These are phyloP conservation scores for Conus ventricosus DNA, from an alignment of 1,140 invertebrate genomes.

Conservation along the genomic window DNA sequence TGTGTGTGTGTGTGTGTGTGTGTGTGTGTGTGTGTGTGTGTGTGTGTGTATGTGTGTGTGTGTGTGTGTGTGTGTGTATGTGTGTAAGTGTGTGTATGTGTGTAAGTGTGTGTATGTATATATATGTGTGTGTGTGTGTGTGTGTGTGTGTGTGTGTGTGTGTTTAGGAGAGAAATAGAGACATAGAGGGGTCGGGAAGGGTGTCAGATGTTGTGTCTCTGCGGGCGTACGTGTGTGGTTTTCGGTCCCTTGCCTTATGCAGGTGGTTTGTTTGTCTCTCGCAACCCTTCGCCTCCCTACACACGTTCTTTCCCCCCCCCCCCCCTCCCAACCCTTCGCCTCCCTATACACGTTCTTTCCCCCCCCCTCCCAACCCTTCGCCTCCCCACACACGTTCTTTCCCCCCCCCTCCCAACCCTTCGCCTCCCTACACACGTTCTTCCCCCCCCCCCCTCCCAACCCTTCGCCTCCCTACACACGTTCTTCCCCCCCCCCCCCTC, in stretches of 20 bases:
- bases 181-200: neutral
- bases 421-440: neutral
- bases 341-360: neutral
- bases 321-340: no score
- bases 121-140: neutral
- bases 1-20: neutral
- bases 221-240: no score
- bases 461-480: no score
- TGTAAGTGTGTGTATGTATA: slow-evolving; percentile 12
- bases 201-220: no score
- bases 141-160: no score
- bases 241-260: no score
- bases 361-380: no score
- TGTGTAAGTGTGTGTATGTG: neutral
- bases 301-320: neutral
- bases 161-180: neutral
- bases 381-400: neutral
- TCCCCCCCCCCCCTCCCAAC: no score
- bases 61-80: neutral
- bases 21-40: neutral
- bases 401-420: no score
- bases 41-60: neutral
- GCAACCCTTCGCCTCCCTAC: no score
- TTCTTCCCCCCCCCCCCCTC: no score
- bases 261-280: no score